Percentiles rank a stretch among this genome's conserved stretches.
These are phyloP conservation scores for Eulemur coronatus DNA, from an alignment of 2,797 vertebrate species.

Conservation along the genomic window DNA sequence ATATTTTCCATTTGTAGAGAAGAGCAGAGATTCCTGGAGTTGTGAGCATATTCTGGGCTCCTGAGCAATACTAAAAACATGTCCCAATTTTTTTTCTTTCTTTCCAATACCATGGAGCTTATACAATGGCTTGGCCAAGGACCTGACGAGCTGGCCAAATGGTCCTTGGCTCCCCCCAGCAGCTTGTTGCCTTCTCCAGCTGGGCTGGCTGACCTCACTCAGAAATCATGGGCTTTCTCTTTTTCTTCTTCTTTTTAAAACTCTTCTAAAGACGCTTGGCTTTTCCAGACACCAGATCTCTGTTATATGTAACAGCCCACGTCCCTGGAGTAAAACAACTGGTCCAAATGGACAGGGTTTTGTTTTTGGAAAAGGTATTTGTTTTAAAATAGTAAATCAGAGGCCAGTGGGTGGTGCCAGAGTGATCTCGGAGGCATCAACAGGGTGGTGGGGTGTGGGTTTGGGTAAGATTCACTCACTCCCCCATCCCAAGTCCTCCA, in stretches of 20 bases:
- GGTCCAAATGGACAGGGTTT: conserved; percentile 6
- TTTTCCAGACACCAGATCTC: conserved; percentile 44
- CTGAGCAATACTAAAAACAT: conserved; percentile 78
- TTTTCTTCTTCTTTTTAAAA: conserved; percentile 56
- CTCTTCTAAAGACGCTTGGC: conserved; percentile 27
- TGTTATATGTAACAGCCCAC: neutral
- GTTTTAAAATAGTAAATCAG: conserved; percentile 59
- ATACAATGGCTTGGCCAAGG: conserved; percentile 77
- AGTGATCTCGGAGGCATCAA: neutral
- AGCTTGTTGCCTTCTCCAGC: conserved; percentile 76
- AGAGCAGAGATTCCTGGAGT: conserved; percentile 72
- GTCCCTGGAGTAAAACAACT: conserved; percentile 31
- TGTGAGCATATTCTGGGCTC: conserved; percentile 79
- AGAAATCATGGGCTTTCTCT: conserved; percentile 59
- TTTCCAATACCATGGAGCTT: conserved; percentile 72
- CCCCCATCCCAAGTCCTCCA: neutral
- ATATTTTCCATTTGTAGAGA: conserved; percentile 73
- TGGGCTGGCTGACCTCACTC: conserved; percentile 67
- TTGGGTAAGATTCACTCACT: neutral
- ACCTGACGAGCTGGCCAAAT: conserved; percentile 68
- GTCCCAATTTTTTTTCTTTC: conserved; percentile 69
- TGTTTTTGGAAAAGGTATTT: conserved; percentile 49
- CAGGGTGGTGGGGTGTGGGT: accelerated
- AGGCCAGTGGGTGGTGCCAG: neutral
- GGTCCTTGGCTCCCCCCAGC: conserved; percentile 58